phyloP scores from a whole-genome alignment of 2,888 invertebrate species.

The Endotricha flammealis region DNA sequence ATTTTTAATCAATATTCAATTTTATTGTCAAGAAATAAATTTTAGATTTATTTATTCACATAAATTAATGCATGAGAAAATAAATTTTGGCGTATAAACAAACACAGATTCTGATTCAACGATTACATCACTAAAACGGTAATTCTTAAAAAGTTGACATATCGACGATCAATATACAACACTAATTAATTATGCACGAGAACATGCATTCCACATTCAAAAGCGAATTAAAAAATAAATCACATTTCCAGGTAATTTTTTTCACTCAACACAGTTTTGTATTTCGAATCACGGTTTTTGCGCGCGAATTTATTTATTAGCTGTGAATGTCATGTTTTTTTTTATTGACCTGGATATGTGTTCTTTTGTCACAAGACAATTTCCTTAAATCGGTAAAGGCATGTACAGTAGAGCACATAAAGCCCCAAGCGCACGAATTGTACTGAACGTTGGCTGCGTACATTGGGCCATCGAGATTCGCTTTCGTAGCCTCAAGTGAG shows the following conservation, averaged over 20 bases:
- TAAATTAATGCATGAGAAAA: too few species aligned
- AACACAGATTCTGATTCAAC: too few species aligned
- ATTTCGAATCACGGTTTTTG: neutral
- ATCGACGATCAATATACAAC: neutral
- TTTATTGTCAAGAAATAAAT: too few species aligned
- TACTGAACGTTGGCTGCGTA: conserved; percentile 58
- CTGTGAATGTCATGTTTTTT: neutral
- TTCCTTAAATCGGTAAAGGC: neutral
- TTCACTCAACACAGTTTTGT: neutral
- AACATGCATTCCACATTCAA: neutral
- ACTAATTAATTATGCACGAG: neutral
- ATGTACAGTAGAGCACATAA: conserved; percentile 57
- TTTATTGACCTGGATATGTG: neutral
- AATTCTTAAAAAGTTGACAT: neutral
- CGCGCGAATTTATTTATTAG: neutral
- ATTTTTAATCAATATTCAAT: too few species aligned
- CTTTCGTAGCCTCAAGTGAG: conserved; percentile 54
- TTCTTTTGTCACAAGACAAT: too few species aligned
- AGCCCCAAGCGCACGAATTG: conserved; percentile 61
- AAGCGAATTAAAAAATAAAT: too few species aligned
- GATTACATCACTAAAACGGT: neutral
- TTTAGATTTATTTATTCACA: too few species aligned
- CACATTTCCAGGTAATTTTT: neutral
- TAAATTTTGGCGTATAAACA: too few species aligned
- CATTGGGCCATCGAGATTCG: conserved; percentile 66